Percentiles rank a stretch among this genome's conserved stretches.
Conservation (phyloP, 1,140 invertebrate species). For the Drosophila trapezifrons region DNA sequence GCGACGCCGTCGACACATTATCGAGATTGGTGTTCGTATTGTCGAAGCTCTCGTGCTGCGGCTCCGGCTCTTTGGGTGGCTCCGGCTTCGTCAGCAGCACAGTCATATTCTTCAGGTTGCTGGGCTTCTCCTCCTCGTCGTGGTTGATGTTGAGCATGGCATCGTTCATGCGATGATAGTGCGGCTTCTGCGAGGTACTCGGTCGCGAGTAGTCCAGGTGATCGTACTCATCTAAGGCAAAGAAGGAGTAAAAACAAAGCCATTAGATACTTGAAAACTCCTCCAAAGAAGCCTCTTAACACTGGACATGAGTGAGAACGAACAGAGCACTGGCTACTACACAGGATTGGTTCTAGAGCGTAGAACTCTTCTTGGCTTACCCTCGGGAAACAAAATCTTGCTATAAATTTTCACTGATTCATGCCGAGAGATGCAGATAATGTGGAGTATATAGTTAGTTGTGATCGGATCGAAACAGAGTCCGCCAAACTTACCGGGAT, state of each 20-base stretch:
- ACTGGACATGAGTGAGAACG: constrained; percentile 33
- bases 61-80: constrained; percentile 53
- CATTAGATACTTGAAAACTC: constrained; percentile 4
- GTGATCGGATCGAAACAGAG: not conserved
- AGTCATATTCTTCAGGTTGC: constrained; percentile 78
- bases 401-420: constrained; percentile 80
- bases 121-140: constrained; percentile 81
- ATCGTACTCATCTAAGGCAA: constrained; percentile 89
- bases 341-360: constrained; percentile 3
- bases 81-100: constrained; percentile 64
- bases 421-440: constrained; percentile 51
- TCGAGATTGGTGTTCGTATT: constrained; percentile 76
- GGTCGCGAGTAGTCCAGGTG: constrained; percentile 93
- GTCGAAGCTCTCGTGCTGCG: constrained; percentile 74
- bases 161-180: constrained; percentile 89
- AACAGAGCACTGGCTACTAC: constrained; percentile 31
- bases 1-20: constrained; percentile 69
- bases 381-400: constrained; percentile 79
- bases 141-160: constrained; percentile 77
- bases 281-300: not conserved
- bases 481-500: constrained; percentile 83
- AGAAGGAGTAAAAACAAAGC: not conserved
- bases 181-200: constrained; percentile 91
- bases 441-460: constrained; percentile 50
- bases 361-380: constrained; percentile 61